Evolutionary conservation across 2,113 vertebrate genomes (phyloP).

Genomic region (Corythoichthys intestinalis): DNA sequence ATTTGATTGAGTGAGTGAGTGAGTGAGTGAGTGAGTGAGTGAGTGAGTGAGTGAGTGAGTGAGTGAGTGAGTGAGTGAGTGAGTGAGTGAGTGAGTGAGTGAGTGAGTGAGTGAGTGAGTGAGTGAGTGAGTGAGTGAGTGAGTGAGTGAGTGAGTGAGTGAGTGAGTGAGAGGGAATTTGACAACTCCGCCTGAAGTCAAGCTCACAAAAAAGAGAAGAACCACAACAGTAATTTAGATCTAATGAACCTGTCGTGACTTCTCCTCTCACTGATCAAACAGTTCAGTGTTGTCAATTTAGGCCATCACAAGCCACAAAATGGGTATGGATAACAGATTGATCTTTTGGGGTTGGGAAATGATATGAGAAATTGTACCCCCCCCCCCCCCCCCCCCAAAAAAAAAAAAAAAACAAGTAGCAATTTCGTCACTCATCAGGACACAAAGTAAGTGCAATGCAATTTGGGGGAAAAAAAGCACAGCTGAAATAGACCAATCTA

Average conservation of each 20-base stretch:
- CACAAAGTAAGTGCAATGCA: too few relatives aligned
- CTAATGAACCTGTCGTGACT: slow-evolving; percentile 1
- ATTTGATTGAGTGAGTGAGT: slow-evolving; percentile 11
- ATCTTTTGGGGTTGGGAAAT: too few relatives aligned
- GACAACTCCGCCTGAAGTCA: slow-evolving; percentile 2
- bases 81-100: slow-evolving; percentile 4
- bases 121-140: slow-evolving; percentile 4
- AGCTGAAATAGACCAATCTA: too few relatives aligned
- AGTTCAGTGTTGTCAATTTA: not conserved
- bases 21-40: not conserved
- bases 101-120: slow-evolving; percentile 7
- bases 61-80: not conserved
- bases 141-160: slow-evolving; percentile 4
- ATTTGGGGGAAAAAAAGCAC: too few relatives aligned
- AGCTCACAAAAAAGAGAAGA: not conserved
- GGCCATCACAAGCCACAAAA: not conserved
- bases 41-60: too few relatives aligned
- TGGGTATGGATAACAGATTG: not conserved
- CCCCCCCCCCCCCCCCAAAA: too few relatives aligned
- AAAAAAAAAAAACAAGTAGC: too few relatives aligned
- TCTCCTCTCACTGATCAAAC: not conserved
- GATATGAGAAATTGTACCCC: too few relatives aligned
- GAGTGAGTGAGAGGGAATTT: slow-evolving; percentile 1
- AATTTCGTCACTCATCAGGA: too few relatives aligned
- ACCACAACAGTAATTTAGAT: slow-evolving; percentile 11